Conservation (phyloP, 1,140 invertebrate species). For the Dinoponera quadriceps region DNA sequence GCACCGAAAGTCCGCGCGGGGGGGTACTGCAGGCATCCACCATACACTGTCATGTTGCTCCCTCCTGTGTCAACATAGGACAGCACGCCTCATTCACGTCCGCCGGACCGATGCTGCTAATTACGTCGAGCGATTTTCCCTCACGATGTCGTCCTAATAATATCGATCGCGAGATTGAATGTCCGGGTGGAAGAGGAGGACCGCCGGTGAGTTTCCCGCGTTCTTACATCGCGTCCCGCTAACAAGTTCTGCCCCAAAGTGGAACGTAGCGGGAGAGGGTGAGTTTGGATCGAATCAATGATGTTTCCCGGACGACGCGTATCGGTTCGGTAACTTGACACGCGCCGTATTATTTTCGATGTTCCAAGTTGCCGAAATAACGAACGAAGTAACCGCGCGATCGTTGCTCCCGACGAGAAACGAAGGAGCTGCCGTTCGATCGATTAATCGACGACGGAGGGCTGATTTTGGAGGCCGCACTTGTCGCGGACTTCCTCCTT, state of each 20-base stretch:
- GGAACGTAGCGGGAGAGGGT: background rate
- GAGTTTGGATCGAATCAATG: background rate
- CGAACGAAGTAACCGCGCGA: background rate
- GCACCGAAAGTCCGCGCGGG: constrained; percentile 24
- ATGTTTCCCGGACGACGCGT: too few species aligned
- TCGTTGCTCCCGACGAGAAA: background rate
- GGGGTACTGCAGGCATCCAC: constrained; percentile 63
- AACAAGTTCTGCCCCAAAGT: background rate
- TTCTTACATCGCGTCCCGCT: too few species aligned
- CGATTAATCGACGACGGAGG: constrained; percentile 26
- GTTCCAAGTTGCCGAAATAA: background rate
- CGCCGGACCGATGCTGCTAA: background rate
- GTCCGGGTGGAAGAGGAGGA: background rate
- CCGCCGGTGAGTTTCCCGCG: background rate
- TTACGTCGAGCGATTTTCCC: constrained; percentile 3
- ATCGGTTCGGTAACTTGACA: background rate
- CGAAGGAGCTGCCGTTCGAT: constrained; percentile 31
- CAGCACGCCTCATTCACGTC: background rate
- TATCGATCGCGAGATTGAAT: background rate
- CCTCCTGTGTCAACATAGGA: constrained; percentile 82
- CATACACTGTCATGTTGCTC: constrained; percentile 78
- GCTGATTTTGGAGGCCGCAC: background rate
- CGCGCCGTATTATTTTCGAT: constrained; percentile 16
- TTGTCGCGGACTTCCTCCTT: constrained; percentile 37
- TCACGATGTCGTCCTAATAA: background rate